phyloP scores from a whole-genome alignment of 1,140 invertebrate genomes.

The Venturia canescens region DNA sequence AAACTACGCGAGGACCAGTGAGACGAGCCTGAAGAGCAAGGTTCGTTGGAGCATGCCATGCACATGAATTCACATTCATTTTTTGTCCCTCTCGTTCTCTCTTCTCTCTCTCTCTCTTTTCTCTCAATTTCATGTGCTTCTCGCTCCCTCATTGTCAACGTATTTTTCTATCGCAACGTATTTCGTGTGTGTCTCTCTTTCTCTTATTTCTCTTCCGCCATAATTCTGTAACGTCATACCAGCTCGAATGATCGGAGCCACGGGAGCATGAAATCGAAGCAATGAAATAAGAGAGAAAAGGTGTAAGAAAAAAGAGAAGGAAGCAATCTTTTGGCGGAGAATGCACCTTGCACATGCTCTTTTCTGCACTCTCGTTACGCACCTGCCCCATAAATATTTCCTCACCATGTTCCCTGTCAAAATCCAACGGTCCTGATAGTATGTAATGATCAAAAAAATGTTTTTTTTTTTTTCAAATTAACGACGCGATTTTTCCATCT shows the following conservation, averaged over 20 bases:
- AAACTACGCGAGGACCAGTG: background rate
- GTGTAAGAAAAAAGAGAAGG: background rate
- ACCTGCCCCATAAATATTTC: constrained; percentile 10
- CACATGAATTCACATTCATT: background rate
- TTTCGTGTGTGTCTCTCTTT: too few species aligned
- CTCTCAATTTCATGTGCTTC: too few species aligned
- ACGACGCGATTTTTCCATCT: too few species aligned
- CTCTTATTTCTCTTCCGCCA: background rate
- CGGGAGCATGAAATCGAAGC: background rate
- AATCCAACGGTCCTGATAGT: too few species aligned
- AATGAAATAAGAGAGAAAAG: background rate
- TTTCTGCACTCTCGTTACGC: background rate
- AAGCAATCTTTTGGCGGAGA: background rate
- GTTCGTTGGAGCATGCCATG: background rate
- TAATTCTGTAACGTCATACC: background rate
- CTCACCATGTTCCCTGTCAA: background rate
- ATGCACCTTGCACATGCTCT: constrained; percentile 6
- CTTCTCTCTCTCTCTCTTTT: background rate
- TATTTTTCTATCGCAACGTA: too few species aligned
- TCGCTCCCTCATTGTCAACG: too few species aligned
- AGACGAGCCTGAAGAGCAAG: background rate
- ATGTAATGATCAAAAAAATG: too few species aligned
- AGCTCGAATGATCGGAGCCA: background rate
- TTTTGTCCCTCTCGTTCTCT: background rate
- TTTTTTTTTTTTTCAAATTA: too few species aligned